Percentiles rank a stretch among this genome's conserved stretches.
Evolutionary conservation across 2,888 invertebrate species (phyloP).

Genomic region (Torymus auratus): DNA sequence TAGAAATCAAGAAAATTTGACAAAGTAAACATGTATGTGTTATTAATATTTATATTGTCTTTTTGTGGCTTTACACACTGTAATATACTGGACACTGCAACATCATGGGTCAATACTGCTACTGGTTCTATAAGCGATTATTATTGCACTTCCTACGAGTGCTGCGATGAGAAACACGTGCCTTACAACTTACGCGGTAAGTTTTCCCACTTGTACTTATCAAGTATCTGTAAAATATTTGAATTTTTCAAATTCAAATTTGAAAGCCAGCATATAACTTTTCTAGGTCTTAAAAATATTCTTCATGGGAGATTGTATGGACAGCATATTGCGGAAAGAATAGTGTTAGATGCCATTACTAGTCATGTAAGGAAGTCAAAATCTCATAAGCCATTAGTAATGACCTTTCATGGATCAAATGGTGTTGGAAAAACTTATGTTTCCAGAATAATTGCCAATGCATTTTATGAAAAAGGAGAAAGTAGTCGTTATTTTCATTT

Average conservation of each 20-base stretch:
- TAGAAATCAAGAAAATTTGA: too few species aligned
- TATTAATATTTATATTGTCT: not conserved
- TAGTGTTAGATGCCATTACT: slow-evolving; percentile 43
- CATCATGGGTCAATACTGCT: slow-evolving; percentile 17
- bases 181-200: slow-evolving; percentile 42
- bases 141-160: slow-evolving; percentile 7
- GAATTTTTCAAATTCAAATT: not conserved
- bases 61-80: not conserved
- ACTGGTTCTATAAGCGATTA: not conserved
- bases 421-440: slow-evolving; percentile 50
- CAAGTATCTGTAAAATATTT: not conserved
- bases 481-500: slow-evolving; percentile 41
- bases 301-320: slow-evolving; percentile 29
- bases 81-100: slow-evolving; percentile 3
- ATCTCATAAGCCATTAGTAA: slow-evolving; percentile 40
- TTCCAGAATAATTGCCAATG: slow-evolving; percentile 42
- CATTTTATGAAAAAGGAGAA: slow-evolving; percentile 46
- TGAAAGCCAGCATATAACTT: not conserved
- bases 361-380: slow-evolving; percentile 37
- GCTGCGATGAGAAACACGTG: slow-evolving; percentile 28
- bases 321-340: slow-evolving; percentile 44
- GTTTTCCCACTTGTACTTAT: slow-evolving; percentile 2
- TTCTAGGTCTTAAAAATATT: slow-evolving; percentile 21
- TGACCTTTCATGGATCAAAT: slow-evolving; percentile 53
- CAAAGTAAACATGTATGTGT: not conserved